phyloP scores from a whole-genome alignment of 2,888 invertebrate species.

The Candidula unifasciata region DNA sequence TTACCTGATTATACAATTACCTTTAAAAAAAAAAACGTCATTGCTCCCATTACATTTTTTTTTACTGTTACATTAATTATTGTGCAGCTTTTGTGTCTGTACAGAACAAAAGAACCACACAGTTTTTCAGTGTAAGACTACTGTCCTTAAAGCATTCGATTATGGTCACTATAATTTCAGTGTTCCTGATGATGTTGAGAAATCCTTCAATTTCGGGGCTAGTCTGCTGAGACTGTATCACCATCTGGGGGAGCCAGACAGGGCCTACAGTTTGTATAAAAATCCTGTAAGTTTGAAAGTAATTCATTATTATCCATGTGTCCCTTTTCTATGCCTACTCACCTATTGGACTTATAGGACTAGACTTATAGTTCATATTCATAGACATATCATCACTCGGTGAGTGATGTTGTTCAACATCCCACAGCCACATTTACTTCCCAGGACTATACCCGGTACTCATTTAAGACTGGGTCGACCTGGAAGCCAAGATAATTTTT shows the following conservation, averaged over 20 bases:
- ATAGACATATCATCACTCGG: too few species aligned
- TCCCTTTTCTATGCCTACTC: too few species aligned
- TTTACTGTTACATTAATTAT: not conserved
- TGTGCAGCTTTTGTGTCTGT: not conserved
- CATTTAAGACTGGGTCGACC: too few species aligned
- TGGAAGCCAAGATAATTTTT: too few species aligned
- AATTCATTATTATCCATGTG: not conserved
- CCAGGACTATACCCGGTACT: too few species aligned
- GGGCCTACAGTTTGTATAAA: slow-evolving; percentile 41
- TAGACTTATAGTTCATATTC: too few species aligned
- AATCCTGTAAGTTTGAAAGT: slow-evolving; percentile 33
- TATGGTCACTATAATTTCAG: slow-evolving; percentile 10
- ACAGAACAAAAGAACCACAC: not conserved
- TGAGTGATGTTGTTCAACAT: too few species aligned
- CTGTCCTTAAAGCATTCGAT: not conserved
- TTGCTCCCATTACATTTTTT: too few species aligned
- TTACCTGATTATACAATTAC: too few species aligned
- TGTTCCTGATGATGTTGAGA: not conserved
- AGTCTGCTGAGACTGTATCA: slow-evolving; percentile 36
- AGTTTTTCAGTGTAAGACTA: not conserved
- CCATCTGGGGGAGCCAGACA: slow-evolving; percentile 33
- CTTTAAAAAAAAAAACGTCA: too few species aligned
- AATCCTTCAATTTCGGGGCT: slow-evolving; percentile 29
- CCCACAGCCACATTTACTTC: too few species aligned
- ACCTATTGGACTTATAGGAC: too few species aligned